Base-by-base conservation (phyloP, 2,888 invertebrate genomes). In the Pristionchus exspectatus region DNA sequence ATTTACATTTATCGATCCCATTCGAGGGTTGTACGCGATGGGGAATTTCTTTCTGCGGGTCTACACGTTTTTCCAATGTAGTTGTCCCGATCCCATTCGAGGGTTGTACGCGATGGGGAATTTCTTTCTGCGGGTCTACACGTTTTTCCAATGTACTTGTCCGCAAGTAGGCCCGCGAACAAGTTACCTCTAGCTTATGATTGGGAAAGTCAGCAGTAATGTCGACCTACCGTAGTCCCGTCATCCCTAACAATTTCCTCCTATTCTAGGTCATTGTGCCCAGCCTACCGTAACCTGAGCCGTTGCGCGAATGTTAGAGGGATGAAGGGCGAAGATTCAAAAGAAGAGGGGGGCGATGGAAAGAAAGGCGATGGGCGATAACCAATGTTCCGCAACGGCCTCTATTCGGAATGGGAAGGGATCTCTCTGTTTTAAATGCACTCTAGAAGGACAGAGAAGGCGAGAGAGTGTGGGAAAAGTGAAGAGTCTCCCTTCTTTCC, bases 341-440 rank as follows among this genome's bases (percentile, higher is more conserved):
- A 81, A 81, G 81, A 81, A 81, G 81, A 50, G 44, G 44, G 77
- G n/a, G 18, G 50, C n/a, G 44, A 50, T 9, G 44, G 44, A 50
- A 54, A 50, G 81, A 81, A 81, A 81, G 44, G 50, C 2, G 81
- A 81, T n/a, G 72, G 44, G 50, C 44, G 74, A 24, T 7, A 54
- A 27, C 24, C 81, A 81, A 81, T 81, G 81, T 81, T 81, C 81
- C 81, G 50, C n/a, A 81, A 81, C 81, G 81, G 33, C 72, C 72
- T 72, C 72, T 72, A 72, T 72, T 33, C 72, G 24, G 10, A n/a
- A 50, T 50, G 10, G 24, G 24, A 2, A 24, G 24, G n/a, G 63
- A 5, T 63, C 63, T 63, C 63, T n/a, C n/a, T 9, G 12, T 50
- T 50, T 50, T 9, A 0, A 50, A 50, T 50, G 4, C 44, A 7